Conservation (phyloP, 2,113 vertebrate genomes). For the Phylloscopus trochiloides region DNA sequence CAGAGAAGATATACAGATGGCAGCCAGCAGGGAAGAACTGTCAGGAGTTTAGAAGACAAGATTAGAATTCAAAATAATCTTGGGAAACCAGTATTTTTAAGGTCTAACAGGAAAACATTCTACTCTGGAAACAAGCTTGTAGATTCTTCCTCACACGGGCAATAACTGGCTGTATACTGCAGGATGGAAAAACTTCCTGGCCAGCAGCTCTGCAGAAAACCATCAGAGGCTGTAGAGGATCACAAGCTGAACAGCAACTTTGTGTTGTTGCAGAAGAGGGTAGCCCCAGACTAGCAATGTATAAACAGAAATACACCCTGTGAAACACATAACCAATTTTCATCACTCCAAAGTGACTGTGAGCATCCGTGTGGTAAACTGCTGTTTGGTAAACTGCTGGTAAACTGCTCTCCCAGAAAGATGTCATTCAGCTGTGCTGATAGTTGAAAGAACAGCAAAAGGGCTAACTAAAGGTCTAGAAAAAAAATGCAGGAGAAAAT, state of each 20-base stretch:
- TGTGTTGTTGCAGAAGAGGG: background rate
- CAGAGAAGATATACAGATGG: constrained; percentile 62
- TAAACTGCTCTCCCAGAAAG: background rate
- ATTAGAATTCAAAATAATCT: constrained; percentile 42
- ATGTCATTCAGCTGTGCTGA: background rate
- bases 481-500: background rate
- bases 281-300: background rate
- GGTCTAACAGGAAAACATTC: background rate
- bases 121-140: background rate
- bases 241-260: background rate
- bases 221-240: background rate
- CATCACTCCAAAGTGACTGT: background rate
- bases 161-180: background rate
- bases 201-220: background rate
- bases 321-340: background rate
- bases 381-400: background rate
- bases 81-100: constrained; percentile 23
- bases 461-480: background rate
- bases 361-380: background rate
- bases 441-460: background rate
- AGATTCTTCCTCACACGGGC: background rate
- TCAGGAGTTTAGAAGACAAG: constrained; percentile 51
- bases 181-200: background rate
- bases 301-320: background rate
- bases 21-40: constrained; percentile 58